Base-by-base conservation (phyloP, 2,888 invertebrate species). In the Alcis repandata region DNA sequence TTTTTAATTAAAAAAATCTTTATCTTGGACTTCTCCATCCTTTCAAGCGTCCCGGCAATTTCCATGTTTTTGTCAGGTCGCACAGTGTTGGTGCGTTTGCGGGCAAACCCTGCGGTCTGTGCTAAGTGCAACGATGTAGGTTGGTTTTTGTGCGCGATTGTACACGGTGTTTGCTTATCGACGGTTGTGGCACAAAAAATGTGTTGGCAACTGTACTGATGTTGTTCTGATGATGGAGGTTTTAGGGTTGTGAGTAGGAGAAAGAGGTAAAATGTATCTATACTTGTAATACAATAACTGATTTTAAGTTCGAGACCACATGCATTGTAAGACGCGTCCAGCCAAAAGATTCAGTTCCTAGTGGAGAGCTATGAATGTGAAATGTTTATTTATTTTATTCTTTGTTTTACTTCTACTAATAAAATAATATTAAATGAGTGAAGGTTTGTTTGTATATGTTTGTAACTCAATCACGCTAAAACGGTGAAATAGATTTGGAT, bases 131-230 rank as follows among this genome's bases (percentile, higher is more conserved):
- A 38, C 20, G 22, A 45, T 56, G 49, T 64, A 22, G 54, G 73
- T 75, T 73, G 69, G 74, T 82, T 82, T 82, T 81, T 82, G 75
- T 59, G 15, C 48, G 17, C 32, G 33, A 68, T 66, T 57, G 68
- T 66, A 71, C 73, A 73, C 69, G 64, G 51, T 80, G 79, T 79
- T 73, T 75, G 70, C 72, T 79, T 78, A 79, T 76, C 70, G 72
- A 72, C 69, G 69, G 70, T 72, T 76, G 77, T 72, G 70, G 73
- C 58, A 68, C 77, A 82, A 80, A 80, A 82, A 78, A 60, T 56
- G 45, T 62, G 64, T 69, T 58, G 45, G 36, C 56, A 13, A 49
- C 22, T 48, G 56, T 56, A 62, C 43, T 27, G 40, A 10, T n/a
- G 43, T 33, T 15, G n/a, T n/a, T 27, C 20, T 32, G 48, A 49